Evolutionary conservation across 2,888 invertebrate genomes (phyloP).

Genomic region (Stegana nigrithorax): DNA sequence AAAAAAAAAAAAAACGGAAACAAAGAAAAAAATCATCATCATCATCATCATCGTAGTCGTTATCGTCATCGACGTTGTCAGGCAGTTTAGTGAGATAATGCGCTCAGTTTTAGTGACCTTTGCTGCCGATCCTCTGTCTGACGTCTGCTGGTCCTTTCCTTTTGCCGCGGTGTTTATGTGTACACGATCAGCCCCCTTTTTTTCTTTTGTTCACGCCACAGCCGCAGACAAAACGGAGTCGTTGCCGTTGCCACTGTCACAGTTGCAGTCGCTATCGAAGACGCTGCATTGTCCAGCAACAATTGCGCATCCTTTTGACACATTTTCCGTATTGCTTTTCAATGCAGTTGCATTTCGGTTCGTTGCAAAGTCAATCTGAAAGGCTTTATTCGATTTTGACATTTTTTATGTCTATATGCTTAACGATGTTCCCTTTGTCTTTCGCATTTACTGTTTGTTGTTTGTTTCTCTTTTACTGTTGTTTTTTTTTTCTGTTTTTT

Average conservation of each 20-base stretch:
- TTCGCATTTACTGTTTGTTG: not conserved
- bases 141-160: not conserved
- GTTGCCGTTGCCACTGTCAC: not conserved
- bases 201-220: no score
- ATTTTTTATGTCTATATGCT: not conserved
- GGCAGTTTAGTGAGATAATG: not conserved
- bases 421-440: no score
- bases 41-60: not conserved
- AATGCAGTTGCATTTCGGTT: not conserved
- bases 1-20: not conserved
- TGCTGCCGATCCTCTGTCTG: not conserved
- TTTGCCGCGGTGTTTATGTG: constrained; percentile 30
- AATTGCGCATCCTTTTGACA: constrained; percentile 15
- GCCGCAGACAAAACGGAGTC: constrained; percentile 7
- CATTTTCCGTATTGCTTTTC: not conserved
- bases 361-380: not conserved
- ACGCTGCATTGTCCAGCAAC: no score
- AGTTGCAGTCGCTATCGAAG: not conserved
- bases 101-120: not conserved
- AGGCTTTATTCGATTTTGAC: constrained; percentile 7
- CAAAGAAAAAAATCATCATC: not conserved
- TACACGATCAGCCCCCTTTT: constrained; percentile 64
- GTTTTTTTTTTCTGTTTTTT: not conserved
- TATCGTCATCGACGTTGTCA: not conserved
- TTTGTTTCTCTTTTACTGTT: not conserved